Base-by-base conservation (phyloP, 2,797 vertebrate species). In the Brotula barbata region DNA sequence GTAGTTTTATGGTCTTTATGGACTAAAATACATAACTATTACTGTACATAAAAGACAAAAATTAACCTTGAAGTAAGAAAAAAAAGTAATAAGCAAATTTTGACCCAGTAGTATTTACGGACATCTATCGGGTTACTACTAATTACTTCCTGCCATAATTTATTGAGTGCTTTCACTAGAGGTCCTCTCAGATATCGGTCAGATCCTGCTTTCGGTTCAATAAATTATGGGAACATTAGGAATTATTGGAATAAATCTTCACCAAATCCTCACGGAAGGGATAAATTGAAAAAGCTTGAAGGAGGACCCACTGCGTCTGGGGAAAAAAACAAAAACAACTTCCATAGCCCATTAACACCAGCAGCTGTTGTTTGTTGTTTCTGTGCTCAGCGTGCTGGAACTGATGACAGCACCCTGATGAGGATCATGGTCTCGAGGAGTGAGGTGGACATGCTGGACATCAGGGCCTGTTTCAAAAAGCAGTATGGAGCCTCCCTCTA, bases 391-490 rank as follows among this genome's bases (percentile, higher is more conserved):
- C 93, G 96, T 10, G 94, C 94, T 3, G 96, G 96, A 31, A 99
- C 97, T 0, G 95, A 98, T 61, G 96, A 98, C 20, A 86, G 89
- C 8, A 93, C 94, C 20, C 81, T 98, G 83, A 96, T 94, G 81
- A 91, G 95, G 79, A 87, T 96, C 28, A 89, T 98, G 90, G 94
- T 97, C 73, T 95, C 96, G 13, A 93, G 97, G 81, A 97, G 96
- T 23, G 97, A 99, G 84, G 64, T 89, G 14, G 96, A 98, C 86
- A 91, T 99, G 88, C 36, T 95, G 86, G 95, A 98, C 84, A 94
- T 98, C 71, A 90, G 93, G 80, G 86, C 77, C 46, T 77, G 87
- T 46, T 93, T 94, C 61, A 91, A 94, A 55, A 94, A 89, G 85
- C 92, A 86, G 76, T 96, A 94, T 21, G 90, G 90, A 3, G 90